These are phyloP conservation scores for Tigriopus californicus DNA, from an alignment of 2,888 invertebrate species.

Conservation along the genomic window DNA sequence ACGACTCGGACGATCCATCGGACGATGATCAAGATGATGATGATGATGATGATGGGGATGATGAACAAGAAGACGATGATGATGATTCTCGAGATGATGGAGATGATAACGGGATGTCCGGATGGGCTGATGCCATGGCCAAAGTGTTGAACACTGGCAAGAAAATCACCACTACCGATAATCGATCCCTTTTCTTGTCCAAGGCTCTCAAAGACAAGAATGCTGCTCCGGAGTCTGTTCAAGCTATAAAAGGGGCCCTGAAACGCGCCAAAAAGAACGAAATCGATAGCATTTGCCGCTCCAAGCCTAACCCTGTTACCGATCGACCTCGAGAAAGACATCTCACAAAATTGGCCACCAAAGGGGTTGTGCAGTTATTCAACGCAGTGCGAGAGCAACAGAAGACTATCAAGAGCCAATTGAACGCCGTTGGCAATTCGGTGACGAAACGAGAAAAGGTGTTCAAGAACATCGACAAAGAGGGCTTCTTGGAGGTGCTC, in stretches of 20 bases:
- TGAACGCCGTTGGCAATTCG: conserved; percentile 40
- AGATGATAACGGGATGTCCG: conserved; percentile 27
- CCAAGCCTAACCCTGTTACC: conserved; percentile 45
- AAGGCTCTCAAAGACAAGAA: conserved; percentile 46
- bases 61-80: conserved; percentile 23
- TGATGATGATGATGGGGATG: conserved; percentile 12
- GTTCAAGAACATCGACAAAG: conserved; percentile 35
- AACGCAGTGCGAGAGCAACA: conserved; percentile 76
- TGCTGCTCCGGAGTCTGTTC: conserved; percentile 22
- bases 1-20: conserved; percentile 7
- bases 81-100: conserved; percentile 21
- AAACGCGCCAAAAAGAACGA: conserved; percentile 36
- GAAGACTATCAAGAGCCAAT: conserved; percentile 47
- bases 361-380: conserved; percentile 78
- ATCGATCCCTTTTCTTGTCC: conserved; percentile 53
- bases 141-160: conserved; percentile 52
- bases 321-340: conserved; percentile 57
- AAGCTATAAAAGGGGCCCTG: conserved; percentile 24
- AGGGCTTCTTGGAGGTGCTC: conserved; percentile 27
- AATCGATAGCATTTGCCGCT: conserved; percentile 40
- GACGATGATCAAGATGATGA: neutral
- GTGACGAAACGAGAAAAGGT: conserved; percentile 57
- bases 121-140: conserved; percentile 63
- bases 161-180: conserved; percentile 31
- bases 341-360: conserved; percentile 40